phyloP scores from a whole-genome alignment of 2,888 invertebrate species.

The Pseudococcus longispinus region DNA sequence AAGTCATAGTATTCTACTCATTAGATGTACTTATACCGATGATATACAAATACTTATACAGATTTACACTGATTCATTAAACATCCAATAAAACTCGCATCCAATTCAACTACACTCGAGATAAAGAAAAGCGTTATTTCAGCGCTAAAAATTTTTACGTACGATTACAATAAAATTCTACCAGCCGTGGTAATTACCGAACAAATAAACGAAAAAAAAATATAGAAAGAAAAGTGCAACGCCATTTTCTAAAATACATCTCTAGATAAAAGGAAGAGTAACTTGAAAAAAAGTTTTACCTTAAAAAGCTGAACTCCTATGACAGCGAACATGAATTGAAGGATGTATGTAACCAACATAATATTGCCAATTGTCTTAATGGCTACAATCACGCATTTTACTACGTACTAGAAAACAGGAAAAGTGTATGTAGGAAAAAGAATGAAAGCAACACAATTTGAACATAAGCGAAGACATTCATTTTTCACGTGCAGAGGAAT shows the following conservation, averaged over 20 bases:
- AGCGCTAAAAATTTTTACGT: background rate
- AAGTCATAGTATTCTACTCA: background rate
- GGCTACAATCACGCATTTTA: constrained; percentile 99
- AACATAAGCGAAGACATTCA: constrained; percentile 23
- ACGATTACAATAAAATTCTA: constrained; percentile 54
- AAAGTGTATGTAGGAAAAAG: constrained; percentile 42
- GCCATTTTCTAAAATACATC: constrained; percentile 49
- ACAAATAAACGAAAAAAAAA: constrained; percentile 19
- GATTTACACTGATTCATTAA: background rate
- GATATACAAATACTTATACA: background rate
- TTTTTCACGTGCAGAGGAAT: constrained; percentile 18
- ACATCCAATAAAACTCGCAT: too few relatives aligned
- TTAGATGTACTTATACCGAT: background rate
- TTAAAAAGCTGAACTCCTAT: constrained; percentile 99
- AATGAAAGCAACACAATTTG: constrained; percentile 37
- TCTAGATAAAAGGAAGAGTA: constrained; percentile 20
- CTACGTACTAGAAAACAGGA: constrained; percentile 84
- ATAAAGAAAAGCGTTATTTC: constrained; percentile 30
- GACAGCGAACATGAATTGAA: constrained; percentile 99
- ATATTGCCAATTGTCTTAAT: constrained; percentile 99
- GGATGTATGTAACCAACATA: constrained; percentile 99
- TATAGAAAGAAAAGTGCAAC: constrained; percentile 46
- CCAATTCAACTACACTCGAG: constrained; percentile 4
- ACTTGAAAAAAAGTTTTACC: constrained; percentile 69
- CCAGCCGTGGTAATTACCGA: constrained; percentile 45